Base-by-base conservation (phyloP, 2,113 vertebrate species). In the Pteruthius melanotis region DNA sequence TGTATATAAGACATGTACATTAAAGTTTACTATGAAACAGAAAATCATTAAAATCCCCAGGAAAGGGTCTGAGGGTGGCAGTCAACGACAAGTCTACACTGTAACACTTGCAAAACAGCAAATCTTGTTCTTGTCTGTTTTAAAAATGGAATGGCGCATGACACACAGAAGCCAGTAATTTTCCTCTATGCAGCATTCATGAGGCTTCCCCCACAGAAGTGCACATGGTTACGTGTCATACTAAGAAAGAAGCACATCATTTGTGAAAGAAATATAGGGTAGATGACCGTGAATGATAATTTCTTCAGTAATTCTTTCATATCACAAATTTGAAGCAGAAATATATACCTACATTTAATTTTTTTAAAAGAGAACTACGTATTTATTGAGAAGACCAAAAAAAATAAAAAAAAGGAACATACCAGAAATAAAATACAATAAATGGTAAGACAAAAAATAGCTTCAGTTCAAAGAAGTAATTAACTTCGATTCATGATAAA, bases 221-320 rank as follows among this genome's bases (percentile, higher is more conserved):
- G 19, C 42, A 30, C 13, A 47, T 0, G 1, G 30, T 33, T 80
- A 72, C 0, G 0, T 2, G 1, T 37, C 33, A 64, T 22, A n/a
- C 22, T 31, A 65, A 57, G 40, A 54, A 65, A 88, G 33, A 61
- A 50, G 11, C 1, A 74, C 23, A 59, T 31, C 5, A 31, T 22
- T n/a, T 77, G 54, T 39, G 59, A 80, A 57, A 39, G 14, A 76
- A 65, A 42, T 56, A 63, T 3, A 35, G 22, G 59, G 14, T 27
- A 53, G 40, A 69, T 17, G 16, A 65, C 11, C 37, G 53, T 13
- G 61, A 65, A 53, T 22, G 1, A 53, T 18, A 77, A 35, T 39
- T 80, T 72, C 12, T 72, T 53, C 22, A 65, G 22, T 8, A 80
- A 10, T 77, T 56, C 30, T 64, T 64, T 76, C 17, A 60, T 64